Conservation (phyloP, 2,888 invertebrate genomes). For the Amaurobius ferox region DNA sequence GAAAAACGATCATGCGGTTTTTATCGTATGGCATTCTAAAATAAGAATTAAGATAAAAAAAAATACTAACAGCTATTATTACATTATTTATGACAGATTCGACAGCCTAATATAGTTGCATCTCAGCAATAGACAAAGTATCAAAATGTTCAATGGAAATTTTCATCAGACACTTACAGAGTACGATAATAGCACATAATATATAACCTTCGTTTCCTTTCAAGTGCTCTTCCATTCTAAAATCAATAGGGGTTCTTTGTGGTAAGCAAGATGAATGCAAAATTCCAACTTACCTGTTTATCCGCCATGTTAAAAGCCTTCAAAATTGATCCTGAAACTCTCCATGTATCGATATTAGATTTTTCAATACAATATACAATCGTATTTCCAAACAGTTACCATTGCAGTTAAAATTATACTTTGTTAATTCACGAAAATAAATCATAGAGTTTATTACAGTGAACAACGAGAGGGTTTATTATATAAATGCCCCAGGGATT, state of each 20-base stretch:
- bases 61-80: neutral
- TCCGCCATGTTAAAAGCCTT: slow-evolving; percentile 52
- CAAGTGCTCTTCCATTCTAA: slow-evolving; percentile 50
- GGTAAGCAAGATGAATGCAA: neutral
- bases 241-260: neutral
- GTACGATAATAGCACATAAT: neutral
- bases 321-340: neutral
- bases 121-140: slow-evolving; percentile 10
- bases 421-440: too few species aligned
- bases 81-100: neutral
- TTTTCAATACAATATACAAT: too few species aligned
- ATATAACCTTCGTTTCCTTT: neutral
- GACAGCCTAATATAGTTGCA: neutral
- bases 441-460: too few species aligned
- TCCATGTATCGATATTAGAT: too few species aligned
- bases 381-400: too few species aligned
- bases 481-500: too few species aligned
- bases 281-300: slow-evolving; percentile 42
- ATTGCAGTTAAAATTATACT: too few species aligned
- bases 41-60: too few species aligned
- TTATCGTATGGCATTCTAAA: too few species aligned
- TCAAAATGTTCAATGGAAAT: slow-evolving; percentile 68
- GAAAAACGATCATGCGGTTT: too few species aligned
- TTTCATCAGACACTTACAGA: slow-evolving; percentile 21
- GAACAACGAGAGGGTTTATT: too few species aligned